A percentile compares a stretch with the other conserved stretches of the same genome.
Conservation (phyloP, 2,797 vertebrate species). For the Cyclopterus lumpus region DNA sequence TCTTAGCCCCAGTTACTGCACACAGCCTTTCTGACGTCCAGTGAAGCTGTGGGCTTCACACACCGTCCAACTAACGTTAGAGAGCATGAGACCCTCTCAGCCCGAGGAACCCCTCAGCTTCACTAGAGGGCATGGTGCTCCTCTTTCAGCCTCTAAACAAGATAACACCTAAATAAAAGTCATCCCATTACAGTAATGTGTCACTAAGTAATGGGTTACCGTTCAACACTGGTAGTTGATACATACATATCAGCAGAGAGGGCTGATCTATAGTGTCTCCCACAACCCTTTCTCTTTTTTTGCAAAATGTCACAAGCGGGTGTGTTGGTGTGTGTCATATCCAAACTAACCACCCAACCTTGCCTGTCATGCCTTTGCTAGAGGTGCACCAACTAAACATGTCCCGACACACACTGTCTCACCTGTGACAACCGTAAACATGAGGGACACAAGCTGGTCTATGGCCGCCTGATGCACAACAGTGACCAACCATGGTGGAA, state of each 20-base stretch:
- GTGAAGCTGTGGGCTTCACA: neutral
- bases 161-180: neutral
- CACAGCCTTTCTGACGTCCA: neutral
- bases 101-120: neutral
- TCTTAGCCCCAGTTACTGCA: neutral
- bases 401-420: conserved; percentile 47
- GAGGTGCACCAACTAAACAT: conserved; percentile 45
- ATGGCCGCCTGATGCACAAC: neutral
- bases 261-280: neutral
- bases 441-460: conserved; percentile 39
- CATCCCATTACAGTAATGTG: neutral
- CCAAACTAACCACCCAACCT: conserved; percentile 46
- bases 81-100: neutral
- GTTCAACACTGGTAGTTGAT: neutral
- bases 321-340: conserved; percentile 52
- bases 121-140: neutral
- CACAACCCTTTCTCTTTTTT: neutral
- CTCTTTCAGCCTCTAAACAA: neutral
- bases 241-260: neutral
- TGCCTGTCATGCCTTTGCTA: conserved; percentile 36
- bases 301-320: conserved; percentile 39
- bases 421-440: conserved; percentile 53
- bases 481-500: neutral
- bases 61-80: neutral
- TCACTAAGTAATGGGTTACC: neutral